phyloP scores from a whole-genome alignment of 2,888 invertebrate genomes.

The Parascotia fuliginaria region DNA sequence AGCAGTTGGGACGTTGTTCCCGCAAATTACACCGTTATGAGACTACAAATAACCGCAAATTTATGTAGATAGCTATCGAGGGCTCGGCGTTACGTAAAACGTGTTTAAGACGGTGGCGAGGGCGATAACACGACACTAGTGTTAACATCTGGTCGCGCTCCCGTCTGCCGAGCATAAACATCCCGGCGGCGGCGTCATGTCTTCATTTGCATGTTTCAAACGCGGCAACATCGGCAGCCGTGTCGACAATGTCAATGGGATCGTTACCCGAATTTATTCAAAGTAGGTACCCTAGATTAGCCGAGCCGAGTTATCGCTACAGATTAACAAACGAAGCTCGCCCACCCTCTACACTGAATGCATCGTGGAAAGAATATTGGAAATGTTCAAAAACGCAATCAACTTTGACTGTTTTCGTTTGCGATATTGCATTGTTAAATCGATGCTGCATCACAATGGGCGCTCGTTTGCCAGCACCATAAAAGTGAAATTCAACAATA shows the following conservation, averaged over 20 bases:
- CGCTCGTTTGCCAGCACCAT: constrained; percentile 70
- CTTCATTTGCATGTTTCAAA: constrained; percentile 79
- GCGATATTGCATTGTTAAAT: constrained; percentile 71
- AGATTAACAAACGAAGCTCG: constrained; percentile 38
- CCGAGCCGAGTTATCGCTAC: constrained; percentile 28
- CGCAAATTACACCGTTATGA: constrained; percentile 76
- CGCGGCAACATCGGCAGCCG: constrained; percentile 56
- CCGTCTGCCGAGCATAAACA: constrained; percentile 65
- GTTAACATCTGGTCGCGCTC: constrained; percentile 68
- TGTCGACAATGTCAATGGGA: constrained; percentile 67
- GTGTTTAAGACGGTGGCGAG: constrained; percentile 70
- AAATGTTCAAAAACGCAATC: constrained; percentile 61
- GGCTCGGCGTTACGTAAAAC: constrained; percentile 72
- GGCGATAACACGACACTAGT: constrained; percentile 72
- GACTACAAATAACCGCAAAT: constrained; percentile 79
- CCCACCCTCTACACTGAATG: constrained; percentile 21
- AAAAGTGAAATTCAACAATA: constrained; percentile 74
- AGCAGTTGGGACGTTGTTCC: constrained; percentile 63
- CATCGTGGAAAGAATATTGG: constrained; percentile 40
- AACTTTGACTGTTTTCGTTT: constrained; percentile 66
- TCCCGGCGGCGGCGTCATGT: constrained; percentile 69
- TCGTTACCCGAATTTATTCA: constrained; percentile 70
- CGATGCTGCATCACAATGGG: constrained; percentile 69
- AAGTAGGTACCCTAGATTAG: constrained; percentile 46
- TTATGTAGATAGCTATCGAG: constrained; percentile 80